Evolutionary conservation across 2,113 vertebrate genomes (phyloP), one percentile per base, ranked within the genome.

Genomic region (Charadrius vociferus): DNA sequence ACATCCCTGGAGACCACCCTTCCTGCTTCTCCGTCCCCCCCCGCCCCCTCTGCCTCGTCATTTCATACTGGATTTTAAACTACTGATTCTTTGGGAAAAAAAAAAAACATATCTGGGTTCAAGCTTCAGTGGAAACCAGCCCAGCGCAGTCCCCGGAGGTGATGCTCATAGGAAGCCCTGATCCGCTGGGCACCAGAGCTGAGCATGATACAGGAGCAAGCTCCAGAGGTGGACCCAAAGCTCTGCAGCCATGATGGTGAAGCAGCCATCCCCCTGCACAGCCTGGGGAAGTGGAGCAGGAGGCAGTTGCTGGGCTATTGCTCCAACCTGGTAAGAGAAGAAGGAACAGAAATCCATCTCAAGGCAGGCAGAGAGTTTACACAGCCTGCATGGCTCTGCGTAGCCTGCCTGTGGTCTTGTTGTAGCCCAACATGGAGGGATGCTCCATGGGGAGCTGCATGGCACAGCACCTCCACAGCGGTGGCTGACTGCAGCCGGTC

Each of bases 111-210:
- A 0, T 88, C 32, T 88, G 9, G 5, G 83, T 82, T 88, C 50
- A 83, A 67, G 27, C 45, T 70, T 65, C 27, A 41, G 37, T 43
- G n/a, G 55, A 90, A 93, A 70, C 19, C 32, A 63, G 3, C 5
- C 20, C 50, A 37, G 68, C 3, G 1, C 14, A 55, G 47, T 6
- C 43, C 8, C 15, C 1, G 2, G 37, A 36, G 47, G 19, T 0
- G 2, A 30, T 39, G 24, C 5, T 78, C 9, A 12, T 45, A 24
- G 53, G 72, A 52, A 87, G n/a, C 12, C 9, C 23, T 12, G 16
- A 6, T 41, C 39, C 1, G 0, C 56, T 49, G 18, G 29, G 14
- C 50, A 37, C n/a, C 6, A 7, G 30, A 1, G 0, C n/a, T 52
- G 39, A 29, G 49, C 26, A 2, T 5, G 29, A 22, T 8, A 20